Evolutionary conservation across 2,888 invertebrate species (phyloP).

Genomic region (Lasioglossum malachurum): DNA sequence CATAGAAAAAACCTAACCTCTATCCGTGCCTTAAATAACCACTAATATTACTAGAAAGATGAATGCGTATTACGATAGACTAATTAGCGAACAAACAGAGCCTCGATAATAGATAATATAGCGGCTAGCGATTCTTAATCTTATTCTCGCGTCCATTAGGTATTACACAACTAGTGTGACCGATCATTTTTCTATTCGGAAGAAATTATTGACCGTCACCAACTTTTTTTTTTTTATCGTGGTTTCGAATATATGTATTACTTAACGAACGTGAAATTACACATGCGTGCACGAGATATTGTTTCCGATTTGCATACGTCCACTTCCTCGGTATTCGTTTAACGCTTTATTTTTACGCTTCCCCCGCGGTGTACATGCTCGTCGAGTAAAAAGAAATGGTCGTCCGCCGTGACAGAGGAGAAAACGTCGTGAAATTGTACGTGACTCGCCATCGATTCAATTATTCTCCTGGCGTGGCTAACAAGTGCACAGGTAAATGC

Average conservation of each 20-base stretch:
- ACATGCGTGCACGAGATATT: not conserved
- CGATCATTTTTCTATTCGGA: not conserved
- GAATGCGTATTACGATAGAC: not conserved
- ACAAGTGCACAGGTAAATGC: not conserved
- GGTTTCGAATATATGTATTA: conserved; percentile 2
- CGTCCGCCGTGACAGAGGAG: conserved; percentile 16
- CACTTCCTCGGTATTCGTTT: not conserved
- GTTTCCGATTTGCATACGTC: not conserved
- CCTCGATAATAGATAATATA: not conserved
- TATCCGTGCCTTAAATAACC: not conserved
- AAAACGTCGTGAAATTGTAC: conserved; percentile 38
- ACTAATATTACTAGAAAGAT: not conserved
- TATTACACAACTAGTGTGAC: not conserved
- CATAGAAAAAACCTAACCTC: too few species aligned
- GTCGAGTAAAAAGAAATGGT: not conserved
- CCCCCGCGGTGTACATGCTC: not conserved
- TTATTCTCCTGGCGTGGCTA: conserved; percentile 21
- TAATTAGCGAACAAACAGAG: not conserved
- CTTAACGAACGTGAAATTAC: not conserved
- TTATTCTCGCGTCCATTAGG: not conserved
- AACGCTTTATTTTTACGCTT: not conserved
- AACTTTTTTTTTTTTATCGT: not conserved
- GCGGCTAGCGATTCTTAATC: conserved; percentile 10
- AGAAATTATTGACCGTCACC: not conserved
- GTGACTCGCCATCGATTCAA: not conserved